Evolutionary conservation across 2,113 vertebrate species (phyloP), one percentile per base, ranked within the genome.

Genomic region (Chaenogobius annularis): DNA sequence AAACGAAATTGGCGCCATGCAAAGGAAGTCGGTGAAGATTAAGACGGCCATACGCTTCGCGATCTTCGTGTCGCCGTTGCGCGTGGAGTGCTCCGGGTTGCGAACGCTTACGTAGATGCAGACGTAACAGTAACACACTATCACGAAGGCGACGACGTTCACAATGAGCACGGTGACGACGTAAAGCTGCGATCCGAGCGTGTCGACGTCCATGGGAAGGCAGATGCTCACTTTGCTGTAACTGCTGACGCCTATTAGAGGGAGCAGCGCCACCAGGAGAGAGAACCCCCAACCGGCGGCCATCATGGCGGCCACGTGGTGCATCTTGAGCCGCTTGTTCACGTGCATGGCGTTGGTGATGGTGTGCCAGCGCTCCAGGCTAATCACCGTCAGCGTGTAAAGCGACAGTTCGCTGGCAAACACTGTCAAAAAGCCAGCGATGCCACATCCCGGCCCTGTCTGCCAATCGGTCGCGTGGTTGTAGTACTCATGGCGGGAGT

Each of bases 141-240:
- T 80, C 19, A 95, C 0, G 80, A 98, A 98, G 37, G 96, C 96
- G 0, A 88, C 46, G 0, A 96, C 94, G 0, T 98, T 98, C 63
- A 96, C 77, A 37, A 94, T 84, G 46, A 97, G 88, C 70, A 97
- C 85, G 10, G 90, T 82, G 78, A 97, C 78, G 44, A 98, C 93
- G 43, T 96, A 98, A n/a, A 91, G 89, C 86, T 97, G 96, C 0
- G 96, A 94, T 58, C 90, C 66, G 10, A 90, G 75, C 0, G 88
- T 93, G 86, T 97, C 95, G 0, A 97, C 95, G 75, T 97, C 96
- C 96, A 98, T 96, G n/a, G 96, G 96, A 64, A 98, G 89, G 52
- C 96, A 98, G 72, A 98, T 97, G 89, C 96, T 97, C 83, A 98
- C 96, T 83, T 96, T 97, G 89, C 92, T 94, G 90, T 98, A 97